Conservation (phyloP, 2,888 invertebrate genomes). For the Nasonia oneida region DNA sequence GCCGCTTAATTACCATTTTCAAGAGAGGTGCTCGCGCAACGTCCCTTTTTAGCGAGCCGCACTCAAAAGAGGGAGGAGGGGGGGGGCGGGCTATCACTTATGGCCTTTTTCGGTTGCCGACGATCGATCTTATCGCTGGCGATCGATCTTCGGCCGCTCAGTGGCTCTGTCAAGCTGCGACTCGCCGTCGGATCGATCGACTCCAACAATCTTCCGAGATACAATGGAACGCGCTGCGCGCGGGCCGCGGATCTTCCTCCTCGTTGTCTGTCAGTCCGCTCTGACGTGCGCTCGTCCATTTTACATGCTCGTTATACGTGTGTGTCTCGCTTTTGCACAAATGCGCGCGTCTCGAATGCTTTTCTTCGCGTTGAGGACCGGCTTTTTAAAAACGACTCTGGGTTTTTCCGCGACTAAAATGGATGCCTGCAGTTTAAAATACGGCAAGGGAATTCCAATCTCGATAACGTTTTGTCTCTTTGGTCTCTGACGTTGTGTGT, state of each 20-base stretch:
- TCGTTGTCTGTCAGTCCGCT: slow-evolving; percentile 47
- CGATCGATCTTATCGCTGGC: slow-evolving; percentile 76
- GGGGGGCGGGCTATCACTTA: slow-evolving; percentile 47
- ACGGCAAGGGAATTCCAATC: too few species aligned
- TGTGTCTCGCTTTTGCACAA: background rate
- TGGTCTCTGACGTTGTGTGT: too few species aligned
- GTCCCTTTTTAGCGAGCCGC: slow-evolving; percentile 36
- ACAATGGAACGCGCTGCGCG: slow-evolving; percentile 65
- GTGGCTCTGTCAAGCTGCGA: slow-evolving; percentile 74
- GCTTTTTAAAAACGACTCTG: background rate
- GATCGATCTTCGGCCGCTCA: slow-evolving; percentile 74
- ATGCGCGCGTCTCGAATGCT: background rate
- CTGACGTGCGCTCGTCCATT: slow-evolving; percentile 39
- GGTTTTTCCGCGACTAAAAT: background rate
- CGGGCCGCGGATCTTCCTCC: slow-evolving; percentile 1
- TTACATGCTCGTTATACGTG: slow-evolving; percentile 44
- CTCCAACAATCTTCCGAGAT: slow-evolving; percentile 56
- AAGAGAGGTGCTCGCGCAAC: slow-evolving; percentile 30
- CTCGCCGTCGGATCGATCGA: slow-evolving; percentile 67
- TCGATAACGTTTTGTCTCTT: too few species aligned
- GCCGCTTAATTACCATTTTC: slow-evolving; percentile 64
- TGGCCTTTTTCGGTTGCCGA: slow-evolving; percentile 56
- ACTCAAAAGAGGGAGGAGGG: background rate
- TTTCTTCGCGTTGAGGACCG: background rate
- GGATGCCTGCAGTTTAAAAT: too few species aligned